Percentiles rank a stretch among this genome's conserved stretches.
Conservation (phyloP, 2,113 vertebrate species). For the Platichthys stellatus region DNA sequence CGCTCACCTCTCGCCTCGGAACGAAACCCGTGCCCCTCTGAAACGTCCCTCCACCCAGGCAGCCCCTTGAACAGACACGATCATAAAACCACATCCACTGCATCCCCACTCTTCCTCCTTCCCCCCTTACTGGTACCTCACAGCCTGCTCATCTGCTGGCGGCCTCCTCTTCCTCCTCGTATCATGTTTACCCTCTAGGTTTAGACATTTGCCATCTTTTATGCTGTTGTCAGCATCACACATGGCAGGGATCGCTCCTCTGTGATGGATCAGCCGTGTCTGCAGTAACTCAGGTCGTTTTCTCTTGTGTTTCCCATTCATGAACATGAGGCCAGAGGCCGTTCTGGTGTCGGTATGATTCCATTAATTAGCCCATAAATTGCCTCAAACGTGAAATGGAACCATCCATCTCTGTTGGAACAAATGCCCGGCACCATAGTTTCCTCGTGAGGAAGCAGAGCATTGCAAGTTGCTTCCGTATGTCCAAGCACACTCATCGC, state of each 20-base stretch:
- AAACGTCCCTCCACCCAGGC: slow-evolving; percentile 70
- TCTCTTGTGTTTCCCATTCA: slow-evolving; percentile 15
- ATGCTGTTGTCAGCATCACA: slow-evolving; percentile 48
- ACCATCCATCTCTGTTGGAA: slow-evolving; percentile 57
- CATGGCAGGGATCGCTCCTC: slow-evolving; percentile 34
- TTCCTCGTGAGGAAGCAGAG: slow-evolving; percentile 50
- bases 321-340: slow-evolving; percentile 42
- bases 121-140: slow-evolving; percentile 33
- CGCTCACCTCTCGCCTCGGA: slow-evolving; percentile 55
- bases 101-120: slow-evolving; percentile 24
- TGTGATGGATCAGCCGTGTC: slow-evolving; percentile 35
- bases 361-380: slow-evolving; percentile 54
- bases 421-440: slow-evolving; percentile 28
- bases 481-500: slow-evolving; percentile 62
- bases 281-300: slow-evolving; percentile 27
- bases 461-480: slow-evolving; percentile 70
- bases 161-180: slow-evolving; percentile 37
- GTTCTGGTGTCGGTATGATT: slow-evolving; percentile 42
- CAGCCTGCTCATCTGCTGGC: slow-evolving; percentile 18
- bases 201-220: slow-evolving; percentile 21
- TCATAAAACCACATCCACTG: slow-evolving; percentile 67
- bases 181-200: slow-evolving; percentile 17
- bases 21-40: slow-evolving; percentile 37
- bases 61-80: slow-evolving; percentile 41
- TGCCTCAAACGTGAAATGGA: slow-evolving; percentile 54